Conservation (phyloP, 2,888 invertebrate species). For the Dioctria linearis region DNA sequence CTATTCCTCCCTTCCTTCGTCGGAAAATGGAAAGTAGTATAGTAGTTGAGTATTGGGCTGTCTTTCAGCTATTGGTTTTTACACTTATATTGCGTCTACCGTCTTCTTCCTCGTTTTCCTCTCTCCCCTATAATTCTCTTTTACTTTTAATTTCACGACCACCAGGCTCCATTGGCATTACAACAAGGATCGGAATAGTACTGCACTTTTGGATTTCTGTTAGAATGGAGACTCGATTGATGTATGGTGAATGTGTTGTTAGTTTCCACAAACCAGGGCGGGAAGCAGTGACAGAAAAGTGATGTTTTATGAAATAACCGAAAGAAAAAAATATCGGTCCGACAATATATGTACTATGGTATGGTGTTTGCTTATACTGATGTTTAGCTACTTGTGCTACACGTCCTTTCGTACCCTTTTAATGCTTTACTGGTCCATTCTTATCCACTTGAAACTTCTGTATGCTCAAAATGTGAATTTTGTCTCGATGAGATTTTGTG, state of each 20-base stretch:
- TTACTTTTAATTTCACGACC: slow-evolving; percentile 16
- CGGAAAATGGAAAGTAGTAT: not conserved
- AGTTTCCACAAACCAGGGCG: too few species aligned
- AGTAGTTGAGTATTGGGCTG: too few species aligned
- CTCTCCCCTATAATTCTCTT: not conserved
- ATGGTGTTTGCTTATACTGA: too few species aligned
- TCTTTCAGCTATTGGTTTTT: not conserved
- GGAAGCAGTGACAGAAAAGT: too few species aligned
- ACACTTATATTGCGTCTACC: slow-evolving; percentile 11
- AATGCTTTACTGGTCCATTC: not conserved
- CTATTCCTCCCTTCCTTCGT: not conserved
- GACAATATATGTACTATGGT: too few species aligned
- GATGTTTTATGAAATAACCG: too few species aligned
- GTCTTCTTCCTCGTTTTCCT: not conserved
- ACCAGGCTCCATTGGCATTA: slow-evolving; percentile 1
- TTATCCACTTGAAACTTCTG: slow-evolving; percentile 13
- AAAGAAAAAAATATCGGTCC: too few species aligned
- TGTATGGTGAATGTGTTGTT: too few species aligned
- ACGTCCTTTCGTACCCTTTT: not conserved
- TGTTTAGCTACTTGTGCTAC: too few species aligned
- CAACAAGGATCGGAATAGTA: not conserved
- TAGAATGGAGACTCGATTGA: not conserved
- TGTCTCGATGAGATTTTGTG: slow-evolving; percentile 41
- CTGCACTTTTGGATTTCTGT: not conserved
- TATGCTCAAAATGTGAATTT: slow-evolving; percentile 21